Base-by-base conservation (phyloP, 92 coral and sea anemone species). In the Zoanthus sociatus region DNA sequence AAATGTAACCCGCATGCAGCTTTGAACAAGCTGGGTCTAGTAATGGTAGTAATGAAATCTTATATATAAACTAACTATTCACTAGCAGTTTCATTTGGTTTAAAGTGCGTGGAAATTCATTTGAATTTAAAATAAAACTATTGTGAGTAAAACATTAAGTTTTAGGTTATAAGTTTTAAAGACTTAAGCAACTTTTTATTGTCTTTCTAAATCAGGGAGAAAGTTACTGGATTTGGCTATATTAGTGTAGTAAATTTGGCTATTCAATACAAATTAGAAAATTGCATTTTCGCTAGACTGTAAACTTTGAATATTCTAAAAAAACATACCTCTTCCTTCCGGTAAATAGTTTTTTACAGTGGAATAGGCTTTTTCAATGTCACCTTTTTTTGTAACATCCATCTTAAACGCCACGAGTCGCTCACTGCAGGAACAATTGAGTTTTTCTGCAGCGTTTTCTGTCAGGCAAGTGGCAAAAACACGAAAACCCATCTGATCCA, bases 381-480 rank as follows among this genome's bases (percentile, higher is more conserved):
- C 76, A 31, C 21, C 56, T 16, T 75, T 46, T 13, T 88, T 81
- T 13, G 91, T 82, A 67, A 88, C 83, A 74, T 88, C 91, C 83
- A 88, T 73, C 47, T 50, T 71, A 63, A 88, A 73, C 14, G 85
- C 91, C 77, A 75, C 68, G 14, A 88, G 78, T 37, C 79, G 77
- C 73, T 88, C 51, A 71, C 91, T 82, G 87, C 91, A 82, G 60
- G 63, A 61, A 9, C 78, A 26, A 1, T 86, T 79, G 53, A 88
- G 88, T 53, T 42, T 18, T 47, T 61, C 47, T 17, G 66, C 78
- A 14, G 87, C 91, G 8, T 82, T 76, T 5, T 82, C 84, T 17
- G 87, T 88, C 15, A 88, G 61, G 47, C 91, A 88, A 31, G 91
- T 88, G 21, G 91, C 91, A 63, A 88, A 70, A 30, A 88, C 91